These are phyloP conservation scores for Drosophila sucinea DNA, from an alignment of 1,140 invertebrate species.

Conservation along the genomic window DNA sequence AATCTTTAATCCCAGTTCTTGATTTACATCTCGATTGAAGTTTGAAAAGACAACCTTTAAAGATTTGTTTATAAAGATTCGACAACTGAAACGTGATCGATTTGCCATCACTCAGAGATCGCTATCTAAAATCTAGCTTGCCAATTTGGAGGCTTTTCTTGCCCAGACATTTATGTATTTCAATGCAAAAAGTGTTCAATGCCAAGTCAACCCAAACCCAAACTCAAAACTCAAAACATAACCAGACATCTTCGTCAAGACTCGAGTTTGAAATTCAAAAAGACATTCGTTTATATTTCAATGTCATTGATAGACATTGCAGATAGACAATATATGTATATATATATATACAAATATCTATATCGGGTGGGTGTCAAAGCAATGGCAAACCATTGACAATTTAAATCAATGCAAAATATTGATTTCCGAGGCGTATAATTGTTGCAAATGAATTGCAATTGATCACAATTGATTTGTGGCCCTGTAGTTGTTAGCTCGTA, in stretches of 20 bases:
- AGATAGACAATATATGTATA: slow-evolving; percentile 29
- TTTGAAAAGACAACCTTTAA: no score
- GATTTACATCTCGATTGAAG: no score
- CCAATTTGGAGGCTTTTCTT: slow-evolving; percentile 42
- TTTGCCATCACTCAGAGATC: neutral
- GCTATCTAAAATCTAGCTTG: slow-evolving; percentile 26
- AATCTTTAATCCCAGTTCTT: no score
- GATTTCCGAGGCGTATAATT: slow-evolving; percentile 55
- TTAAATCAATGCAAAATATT: slow-evolving; percentile 61
- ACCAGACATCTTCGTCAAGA: slow-evolving; percentile 51
- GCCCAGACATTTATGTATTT: slow-evolving; percentile 30
- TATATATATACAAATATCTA: slow-evolving; percentile 21
- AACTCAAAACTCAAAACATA: slow-evolving; percentile 35
- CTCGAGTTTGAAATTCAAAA: slow-evolving; percentile 44
- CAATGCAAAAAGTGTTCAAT: slow-evolving; percentile 48
- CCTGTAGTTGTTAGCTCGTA: slow-evolving; percentile 29
- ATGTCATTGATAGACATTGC: slow-evolving; percentile 74
- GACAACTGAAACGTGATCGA: neutral
- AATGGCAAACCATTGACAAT: slow-evolving; percentile 65
- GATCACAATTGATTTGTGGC: slow-evolving; percentile 48
- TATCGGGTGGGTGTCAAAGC: slow-evolving; percentile 62
- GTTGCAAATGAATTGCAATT: slow-evolving; percentile 41
- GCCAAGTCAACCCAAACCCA: slow-evolving; percentile 46
- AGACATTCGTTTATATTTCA: slow-evolving; percentile 58
- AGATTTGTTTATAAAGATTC: no score